Percentiles rank a stretch among this genome's conserved stretches.
Evolutionary conservation across 2,113 vertebrate genomes (phyloP).

Genomic region (Dasypus novemcinctus): DNA sequence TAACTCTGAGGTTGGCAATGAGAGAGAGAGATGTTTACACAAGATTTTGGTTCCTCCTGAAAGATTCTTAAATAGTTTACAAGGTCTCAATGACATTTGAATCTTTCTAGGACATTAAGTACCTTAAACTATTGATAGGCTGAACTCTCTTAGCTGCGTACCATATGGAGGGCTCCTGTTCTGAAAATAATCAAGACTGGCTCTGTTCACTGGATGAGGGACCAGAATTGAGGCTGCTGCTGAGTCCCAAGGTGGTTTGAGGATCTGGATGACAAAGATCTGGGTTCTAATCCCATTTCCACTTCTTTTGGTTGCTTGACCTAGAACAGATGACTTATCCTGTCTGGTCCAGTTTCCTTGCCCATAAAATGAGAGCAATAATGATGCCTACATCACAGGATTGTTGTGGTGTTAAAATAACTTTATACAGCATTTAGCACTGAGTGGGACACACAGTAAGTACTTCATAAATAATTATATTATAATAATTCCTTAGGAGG

Average conservation of each 20-base stretch:
- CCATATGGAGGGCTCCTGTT: neutral
- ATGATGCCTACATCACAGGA: neutral
- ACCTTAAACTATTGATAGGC: neutral
- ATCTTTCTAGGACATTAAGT: constrained; percentile 17
- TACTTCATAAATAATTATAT: neutral
- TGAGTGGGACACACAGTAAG: no score
- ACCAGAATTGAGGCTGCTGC: neutral
- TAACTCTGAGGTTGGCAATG: neutral
- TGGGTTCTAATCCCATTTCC: neutral
- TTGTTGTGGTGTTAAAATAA: neutral
- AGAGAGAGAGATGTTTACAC: neutral
- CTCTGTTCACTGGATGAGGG: neutral
- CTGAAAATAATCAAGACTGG: neutral
- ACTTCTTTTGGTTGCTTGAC: neutral
- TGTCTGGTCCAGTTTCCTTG: neutral
- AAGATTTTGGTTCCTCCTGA: neutral
- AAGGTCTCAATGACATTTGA: neutral
- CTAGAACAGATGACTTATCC: neutral
- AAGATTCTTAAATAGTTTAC: neutral
- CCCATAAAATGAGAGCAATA: neutral
- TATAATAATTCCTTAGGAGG: neutral
- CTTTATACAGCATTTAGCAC: neutral
- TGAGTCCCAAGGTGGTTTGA: neutral
- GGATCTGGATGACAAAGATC: fast-evolving
- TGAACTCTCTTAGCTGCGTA: neutral